Evolutionary conservation across 2,888 invertebrate species (phyloP).

Genomic region (Ceriagrion tenellum): DNA sequence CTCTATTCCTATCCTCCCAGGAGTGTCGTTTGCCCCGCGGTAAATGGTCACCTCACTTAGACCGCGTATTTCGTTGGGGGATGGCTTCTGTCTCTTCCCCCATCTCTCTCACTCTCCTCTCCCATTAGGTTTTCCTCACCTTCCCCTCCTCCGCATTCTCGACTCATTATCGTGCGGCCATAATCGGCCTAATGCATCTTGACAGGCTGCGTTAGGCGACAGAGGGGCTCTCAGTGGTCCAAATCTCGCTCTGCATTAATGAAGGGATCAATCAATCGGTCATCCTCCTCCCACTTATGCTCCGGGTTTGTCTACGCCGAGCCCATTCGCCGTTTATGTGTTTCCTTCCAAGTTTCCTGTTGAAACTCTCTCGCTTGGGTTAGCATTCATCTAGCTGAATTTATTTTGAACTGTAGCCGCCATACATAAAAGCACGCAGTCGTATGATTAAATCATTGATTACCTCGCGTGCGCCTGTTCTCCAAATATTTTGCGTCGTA

Average conservation of each 20-base stretch:
- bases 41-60: neutral
- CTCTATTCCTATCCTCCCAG: neutral
- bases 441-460: too few relatives aligned
- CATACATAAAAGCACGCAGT: too few relatives aligned
- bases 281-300: neutral
- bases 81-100: neutral
- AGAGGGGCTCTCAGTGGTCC: neutral
- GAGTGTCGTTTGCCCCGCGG: neutral
- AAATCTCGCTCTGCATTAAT: neutral
- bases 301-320: neutral
- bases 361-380: neutral
- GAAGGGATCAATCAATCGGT: conserved; percentile 26
- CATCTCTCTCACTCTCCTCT: neutral
- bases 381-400: too few relatives aligned
- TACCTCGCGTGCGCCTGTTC: too few relatives aligned
- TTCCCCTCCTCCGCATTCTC: neutral
- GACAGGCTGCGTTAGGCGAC: neutral
- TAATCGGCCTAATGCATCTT: conserved; percentile 26
- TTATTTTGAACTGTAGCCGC: too few relatives aligned
- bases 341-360: neutral
- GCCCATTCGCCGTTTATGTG: neutral
- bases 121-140: too few relatives aligned
- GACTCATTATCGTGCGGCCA: neutral
- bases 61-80: neutral
- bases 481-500: too few relatives aligned